Evolutionary conservation across 2,888 invertebrate species (phyloP), one percentile per base, ranked within the genome.

Genomic region (Cheilosia vulpina): DNA sequence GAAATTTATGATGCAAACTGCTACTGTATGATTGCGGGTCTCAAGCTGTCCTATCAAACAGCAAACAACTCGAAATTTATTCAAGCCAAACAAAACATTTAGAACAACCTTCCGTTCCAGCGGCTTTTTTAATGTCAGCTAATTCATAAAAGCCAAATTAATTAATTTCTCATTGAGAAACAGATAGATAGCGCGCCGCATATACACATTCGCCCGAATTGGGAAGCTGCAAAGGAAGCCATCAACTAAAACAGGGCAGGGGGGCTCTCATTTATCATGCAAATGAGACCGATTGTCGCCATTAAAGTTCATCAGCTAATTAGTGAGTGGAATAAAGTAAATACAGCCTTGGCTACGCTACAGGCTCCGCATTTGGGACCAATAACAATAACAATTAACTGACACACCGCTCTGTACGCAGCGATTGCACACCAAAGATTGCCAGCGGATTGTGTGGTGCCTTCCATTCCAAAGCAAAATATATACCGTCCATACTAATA

Each of bases 251-350:
- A 50, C 55, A 41, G 55, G 45, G 34, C 55, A n/a, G 43, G 24
- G 60, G 9, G 47, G 47, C 47, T 38, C 77, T 85, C 81, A 81
- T 85, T 85, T 81, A 72, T 85, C 76, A 85, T 85, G 85, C 85
- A 85, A 85, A 85, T 85, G 85, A 85, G 85, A 85, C 77, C 85
- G 85, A 85, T 85, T 85, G 85, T 85, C 85, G 85, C 85, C 85
- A 85, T 85, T 85, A 81, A 85, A 85, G 81, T 77, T 81, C 80
- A 81, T 85, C 85, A 85, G 77, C 85, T 85, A 85, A 85, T 85
- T 85, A 85, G 81, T 85, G 76, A 81, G 76, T 72, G 81, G 85
- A 81, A 81, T 76, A 77, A 76, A 76, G 84, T 84, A 84, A 84
- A 84, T 84, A 84, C 75, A 84, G 69, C 65, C 84, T 72, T 83